These are phyloP conservation scores for Ligdia adustata DNA, from an alignment of 2,888 invertebrate species.

Conservation along the genomic window DNA sequence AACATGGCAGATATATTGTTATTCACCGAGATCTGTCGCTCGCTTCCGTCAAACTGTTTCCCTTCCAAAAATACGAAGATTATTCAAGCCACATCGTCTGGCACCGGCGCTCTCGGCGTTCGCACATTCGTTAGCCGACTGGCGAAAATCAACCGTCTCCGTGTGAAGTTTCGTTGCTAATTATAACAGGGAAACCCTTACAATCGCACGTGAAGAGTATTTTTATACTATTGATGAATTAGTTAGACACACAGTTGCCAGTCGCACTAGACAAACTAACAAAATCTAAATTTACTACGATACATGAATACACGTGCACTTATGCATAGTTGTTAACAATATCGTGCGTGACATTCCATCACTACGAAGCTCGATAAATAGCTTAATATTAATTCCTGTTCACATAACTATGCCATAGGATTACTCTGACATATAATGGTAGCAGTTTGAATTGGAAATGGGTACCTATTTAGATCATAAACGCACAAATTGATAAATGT, in stretches of 20 bases:
- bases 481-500: no score
- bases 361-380: no score
- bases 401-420: not conserved
- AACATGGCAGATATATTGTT: constrained; percentile 63
- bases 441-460: not conserved
- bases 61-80: constrained; percentile 70
- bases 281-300: no score
- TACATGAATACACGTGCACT: not conserved
- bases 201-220: constrained; percentile 23
- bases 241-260: not conserved
- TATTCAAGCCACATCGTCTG: constrained; percentile 65
- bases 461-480: no score
- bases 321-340: not conserved
- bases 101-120: constrained; percentile 49
- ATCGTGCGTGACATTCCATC: no score
- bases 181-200: constrained; percentile 17
- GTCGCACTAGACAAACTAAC: not conserved
- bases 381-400: not conserved
- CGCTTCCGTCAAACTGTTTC: constrained; percentile 68
- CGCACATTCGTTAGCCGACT: constrained; percentile 50
- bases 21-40: constrained; percentile 70
- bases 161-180: constrained; percentile 21
- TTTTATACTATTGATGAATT: constrained; percentile 14
- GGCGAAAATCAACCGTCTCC: constrained; percentile 26
- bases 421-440: not conserved